Conservation (phyloP, 2,113 vertebrate species). For the Abramis brama region DNA sequence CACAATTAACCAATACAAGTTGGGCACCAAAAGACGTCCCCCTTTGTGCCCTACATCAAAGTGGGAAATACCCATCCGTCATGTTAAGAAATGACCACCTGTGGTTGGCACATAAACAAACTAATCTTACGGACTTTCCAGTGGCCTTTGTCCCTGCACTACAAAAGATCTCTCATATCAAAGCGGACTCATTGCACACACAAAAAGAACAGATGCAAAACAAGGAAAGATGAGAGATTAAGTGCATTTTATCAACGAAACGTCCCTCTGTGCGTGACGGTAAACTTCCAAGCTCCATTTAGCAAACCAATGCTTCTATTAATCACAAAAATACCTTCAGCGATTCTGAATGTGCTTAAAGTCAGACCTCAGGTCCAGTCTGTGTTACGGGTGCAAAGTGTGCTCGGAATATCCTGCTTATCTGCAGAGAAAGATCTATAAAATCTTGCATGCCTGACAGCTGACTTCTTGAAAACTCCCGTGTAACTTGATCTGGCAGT, state of each 20-base stretch:
- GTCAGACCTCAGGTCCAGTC: background rate
- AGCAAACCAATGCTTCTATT: background rate
- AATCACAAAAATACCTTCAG: too few species aligned
- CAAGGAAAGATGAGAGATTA: background rate
- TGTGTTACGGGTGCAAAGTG: background rate
- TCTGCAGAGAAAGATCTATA: slow-evolving; percentile 7
- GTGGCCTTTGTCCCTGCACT: background rate
- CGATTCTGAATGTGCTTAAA: background rate
- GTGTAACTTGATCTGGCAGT: slow-evolving; percentile 11
- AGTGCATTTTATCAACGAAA: background rate
- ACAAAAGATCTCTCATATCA: background rate
- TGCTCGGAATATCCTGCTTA: background rate
- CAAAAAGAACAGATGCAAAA: background rate
- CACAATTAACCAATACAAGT: background rate
- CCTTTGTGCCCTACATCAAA: background rate
- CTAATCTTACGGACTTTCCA: slow-evolving; percentile 1
- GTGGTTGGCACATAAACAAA: background rate
- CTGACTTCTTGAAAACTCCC: slow-evolving; percentile 32
- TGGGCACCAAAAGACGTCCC: too few species aligned
- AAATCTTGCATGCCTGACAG: background rate
- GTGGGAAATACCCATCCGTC: background rate
- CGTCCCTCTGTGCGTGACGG: background rate
- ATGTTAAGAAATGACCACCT: slow-evolving; percentile 7
- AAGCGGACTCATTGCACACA: slow-evolving; percentile 9
- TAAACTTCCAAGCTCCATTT: background rate